phyloP scores from a whole-genome alignment of 2,888 invertebrate genomes.

The Cotesia congregata region DNA sequence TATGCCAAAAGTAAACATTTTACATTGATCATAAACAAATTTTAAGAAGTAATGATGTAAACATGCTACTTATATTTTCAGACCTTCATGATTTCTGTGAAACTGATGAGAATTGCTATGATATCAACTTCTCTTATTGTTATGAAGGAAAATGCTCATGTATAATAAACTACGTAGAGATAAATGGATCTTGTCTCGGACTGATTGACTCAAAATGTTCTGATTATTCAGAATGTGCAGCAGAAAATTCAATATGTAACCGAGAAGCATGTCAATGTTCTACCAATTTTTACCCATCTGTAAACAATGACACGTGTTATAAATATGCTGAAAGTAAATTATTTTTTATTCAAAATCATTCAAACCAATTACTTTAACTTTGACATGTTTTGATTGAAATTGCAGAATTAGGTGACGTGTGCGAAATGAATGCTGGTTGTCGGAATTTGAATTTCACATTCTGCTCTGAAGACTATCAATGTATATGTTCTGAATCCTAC shows the following conservation, averaged over 20 bases:
- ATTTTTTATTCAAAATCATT: too few species aligned
- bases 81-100: neutral
- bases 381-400: too few species aligned
- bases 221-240: neutral
- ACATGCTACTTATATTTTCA: neutral
- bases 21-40: too few species aligned
- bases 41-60: too few species aligned
- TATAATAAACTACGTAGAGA: neutral
- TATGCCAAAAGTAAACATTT: too few species aligned
- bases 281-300: too few species aligned
- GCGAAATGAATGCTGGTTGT: neutral
- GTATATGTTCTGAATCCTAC: neutral
- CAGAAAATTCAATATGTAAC: neutral
- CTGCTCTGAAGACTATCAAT: neutral
- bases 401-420: neutral
- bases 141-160: neutral
- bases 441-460: neutral
- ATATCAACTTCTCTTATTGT: neutral
- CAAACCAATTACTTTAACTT: too few species aligned
- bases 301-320: too few species aligned
- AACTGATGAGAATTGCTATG: neutral
- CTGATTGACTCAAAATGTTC: neutral
- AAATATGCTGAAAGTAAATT: too few species aligned
- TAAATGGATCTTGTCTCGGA: neutral
- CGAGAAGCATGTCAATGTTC: neutral